A percentile compares a stretch with the other conserved stretches of the same genome.
These are phyloP conservation scores for Hirtodrosophila histrioides DNA, from an alignment of 2,888 invertebrate genomes.

Conservation along the genomic window DNA sequence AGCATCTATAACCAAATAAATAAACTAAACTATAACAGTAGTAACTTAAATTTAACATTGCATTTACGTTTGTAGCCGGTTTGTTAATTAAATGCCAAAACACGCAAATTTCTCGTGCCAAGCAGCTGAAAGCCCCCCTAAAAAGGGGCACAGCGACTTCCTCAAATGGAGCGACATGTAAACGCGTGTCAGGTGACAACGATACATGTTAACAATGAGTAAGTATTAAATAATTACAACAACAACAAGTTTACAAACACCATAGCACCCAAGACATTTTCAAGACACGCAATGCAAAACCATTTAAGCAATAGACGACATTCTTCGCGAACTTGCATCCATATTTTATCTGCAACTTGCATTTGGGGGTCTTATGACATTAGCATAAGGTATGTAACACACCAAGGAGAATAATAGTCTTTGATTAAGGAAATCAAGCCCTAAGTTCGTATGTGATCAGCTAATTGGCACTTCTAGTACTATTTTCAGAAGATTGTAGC, in stretches of 20 bases:
- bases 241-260: constrained; percentile 15
- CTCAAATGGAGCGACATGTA: constrained; percentile 70
- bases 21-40: constrained; percentile 41
- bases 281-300: constrained; percentile 51
- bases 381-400: constrained; percentile 8
- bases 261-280: constrained; percentile 32
- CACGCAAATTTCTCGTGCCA: constrained; percentile 64
- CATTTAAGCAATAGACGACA: constrained; percentile 50
- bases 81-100: constrained; percentile 64
- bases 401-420: not conserved
- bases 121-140: constrained; percentile 41
- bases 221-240: constrained; percentile 72
- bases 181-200: constrained; percentile 70
- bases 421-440: not conserved
- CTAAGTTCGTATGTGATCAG: too few relatives aligned
- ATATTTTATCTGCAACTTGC: constrained; percentile 14
- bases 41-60: constrained; percentile 66
- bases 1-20: constrained; percentile 28
- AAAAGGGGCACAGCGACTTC: constrained; percentile 60
- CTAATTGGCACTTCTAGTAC: too few relatives aligned
- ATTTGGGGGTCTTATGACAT: constrained; percentile 7
- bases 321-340: constrained; percentile 54
- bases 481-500: too few relatives aligned
- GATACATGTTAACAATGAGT: constrained; percentile 74
- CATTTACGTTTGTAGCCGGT: constrained; percentile 54